phyloP scores from a whole-genome alignment of 2,888 invertebrate genomes.

The Megamerina dolium region DNA sequence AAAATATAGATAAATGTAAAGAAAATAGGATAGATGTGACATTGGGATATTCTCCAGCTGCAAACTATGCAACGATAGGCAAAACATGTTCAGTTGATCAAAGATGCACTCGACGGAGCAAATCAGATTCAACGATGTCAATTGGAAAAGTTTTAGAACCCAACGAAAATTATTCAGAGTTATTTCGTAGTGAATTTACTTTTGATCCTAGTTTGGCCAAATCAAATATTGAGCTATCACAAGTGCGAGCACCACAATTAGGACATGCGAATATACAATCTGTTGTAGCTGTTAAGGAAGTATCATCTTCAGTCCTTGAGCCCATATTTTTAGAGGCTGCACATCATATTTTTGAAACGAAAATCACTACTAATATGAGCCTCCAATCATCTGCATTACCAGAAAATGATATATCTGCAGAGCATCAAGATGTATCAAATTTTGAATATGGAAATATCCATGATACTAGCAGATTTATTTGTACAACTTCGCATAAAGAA shows the following conservation, averaged over 20 bases:
- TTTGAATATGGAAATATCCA: constrained; percentile 15
- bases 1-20: constrained; percentile 6
- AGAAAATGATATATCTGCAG: not conserved
- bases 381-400: constrained; percentile 7
- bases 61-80: too few species aligned
- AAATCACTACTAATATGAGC: too few species aligned
- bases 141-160: constrained; percentile 11
- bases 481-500: constrained; percentile 20
- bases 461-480: constrained; percentile 40
- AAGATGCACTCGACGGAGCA: constrained; percentile 20
- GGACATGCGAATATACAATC: too few species aligned
- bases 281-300: too few species aligned
- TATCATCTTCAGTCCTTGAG: too few species aligned
- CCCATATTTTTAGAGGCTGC: constrained; percentile 37
- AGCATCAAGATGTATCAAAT: not conserved
- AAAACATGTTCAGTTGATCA: constrained; percentile 1
- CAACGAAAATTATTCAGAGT: constrained; percentile 31
- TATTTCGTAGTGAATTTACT: constrained; percentile 40
- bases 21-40: constrained; percentile 7
- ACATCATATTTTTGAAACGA: constrained; percentile 17
- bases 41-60: too few species aligned
- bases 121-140: constrained; percentile 28
- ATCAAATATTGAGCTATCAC: too few species aligned
- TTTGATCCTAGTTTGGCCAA: too few species aligned
- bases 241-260: too few species aligned